Evolutionary conservation across 2,888 invertebrate genomes (phyloP), one percentile per base, ranked within the genome.

Genomic region (Eumerus sabulonum): DNA sequence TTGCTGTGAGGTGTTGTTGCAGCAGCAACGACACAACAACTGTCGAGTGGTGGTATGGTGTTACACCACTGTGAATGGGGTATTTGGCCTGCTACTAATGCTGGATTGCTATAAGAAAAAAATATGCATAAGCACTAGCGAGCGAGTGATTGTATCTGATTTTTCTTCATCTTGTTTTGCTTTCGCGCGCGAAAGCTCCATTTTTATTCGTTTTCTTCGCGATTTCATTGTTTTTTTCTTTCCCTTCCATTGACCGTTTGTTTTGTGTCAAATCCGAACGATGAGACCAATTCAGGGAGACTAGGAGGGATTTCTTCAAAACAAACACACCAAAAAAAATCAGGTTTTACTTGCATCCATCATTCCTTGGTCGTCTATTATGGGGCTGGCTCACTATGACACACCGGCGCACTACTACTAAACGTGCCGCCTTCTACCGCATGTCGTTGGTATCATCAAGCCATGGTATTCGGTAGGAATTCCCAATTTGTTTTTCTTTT

Each of bases 311-410:
- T 57, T 27, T 44, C 13, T 16, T 16, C 18, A 38, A 59, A 60
- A 38, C 45, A 45, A 54, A 70, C 27, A 36, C 40, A 53, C 2
- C 51, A 47, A 38, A 19, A 56, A 16, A 45, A 56, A 68, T 68
- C 67, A 53, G 59, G 68, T 68, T 72, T 72, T 72, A 45, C 64
- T 72, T 64, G 57, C 72, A 59, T 45, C 50, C 50, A 50, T 56
- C 60, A 54, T 51, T 19, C n/a, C 40, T 16, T 45, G 47, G n/a
- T 19, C 13, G 11, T n/a, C 27, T 27, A 27, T 27, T 27, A 27
- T 14, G n/a, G n/a, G n/a, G n/a, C n/a, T 66, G 35, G 14, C 54
- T 27, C 47, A 45, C 16, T 7, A 17, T 14, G 27, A 1, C 11
- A n/a, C 47, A 53, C 53, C 53, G 35, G 7, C 27, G 7, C 27